Base-by-base conservation (phyloP, 2,888 invertebrate genomes). In the Bunonema sp. region DNA sequence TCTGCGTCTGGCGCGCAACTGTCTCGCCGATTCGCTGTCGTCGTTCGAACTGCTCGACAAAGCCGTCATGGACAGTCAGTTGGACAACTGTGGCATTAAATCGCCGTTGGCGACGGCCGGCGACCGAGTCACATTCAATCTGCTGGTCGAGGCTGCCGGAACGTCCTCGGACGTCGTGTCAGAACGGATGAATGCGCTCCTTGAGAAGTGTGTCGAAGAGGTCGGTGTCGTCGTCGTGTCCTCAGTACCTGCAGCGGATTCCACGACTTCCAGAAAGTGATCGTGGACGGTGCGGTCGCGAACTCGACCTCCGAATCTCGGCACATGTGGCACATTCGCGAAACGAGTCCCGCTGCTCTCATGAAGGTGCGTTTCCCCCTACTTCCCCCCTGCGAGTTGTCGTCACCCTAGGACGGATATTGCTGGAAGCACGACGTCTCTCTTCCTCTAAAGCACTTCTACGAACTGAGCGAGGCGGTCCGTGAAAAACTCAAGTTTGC, bases 381-480 rank as follows among this genome's bases (percentile, higher is more conserved):
- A n/a, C n/a, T n/a, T n/a, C n/a, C n/a, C n/a, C n/a, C n/a, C n/a
- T n/a, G n/a, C n/a, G n/a, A n/a, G n/a, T 23, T 7, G 29, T 41
- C 62, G 12, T 75, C 83, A 12, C 67, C 81, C 44, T 69, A 72
- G 8, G 83, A 84, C 53, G 89, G 89, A 5, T 88, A 85, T 71
- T 80, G 83, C 37, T 89, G 83, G 72, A 91, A 91, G 69, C 91
- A 91, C 69, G 97, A 97, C 70, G 78, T 97, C 3, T 89, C 91
- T 0, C 43, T 34, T 18, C 91, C 91, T 0, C 71, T 83, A 29
- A 71, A 77, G 7, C 71, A 80, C 41, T 91, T 86, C 71, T 93
- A 93, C 70, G 78, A 80, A 16, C 74, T 89, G 31, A 82, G 89
- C 3, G 78, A 80, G 16, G 77, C 77, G 23, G 76, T 69, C 47